Conservation (phyloP, 2,797 vertebrate species). For the Hylomyscus alleni region DNA sequence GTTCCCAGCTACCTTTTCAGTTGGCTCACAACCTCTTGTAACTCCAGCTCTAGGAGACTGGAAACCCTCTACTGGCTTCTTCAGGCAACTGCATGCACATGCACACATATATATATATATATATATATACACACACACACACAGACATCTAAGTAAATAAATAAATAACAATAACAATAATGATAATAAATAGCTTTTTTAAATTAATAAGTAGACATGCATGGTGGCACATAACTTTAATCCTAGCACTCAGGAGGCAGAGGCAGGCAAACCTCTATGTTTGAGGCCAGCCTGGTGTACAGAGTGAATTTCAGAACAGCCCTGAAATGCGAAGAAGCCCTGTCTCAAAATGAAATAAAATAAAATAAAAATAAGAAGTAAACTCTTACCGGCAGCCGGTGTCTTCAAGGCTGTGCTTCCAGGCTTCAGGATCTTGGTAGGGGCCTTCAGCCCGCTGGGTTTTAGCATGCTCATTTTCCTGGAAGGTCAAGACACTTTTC, state of each 20-base stretch:
- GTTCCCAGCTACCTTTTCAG: neutral
- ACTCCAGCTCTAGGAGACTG: neutral
- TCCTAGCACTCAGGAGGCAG: neutral
- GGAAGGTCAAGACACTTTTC: conserved; percentile 81
- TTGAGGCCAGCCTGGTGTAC: neutral
- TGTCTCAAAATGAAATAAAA: neutral
- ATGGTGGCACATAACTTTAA: neutral
- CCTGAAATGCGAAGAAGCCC: neutral
- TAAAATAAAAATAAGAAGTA: neutral
- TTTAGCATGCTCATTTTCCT: conserved; percentile 93
- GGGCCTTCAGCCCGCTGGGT: conserved; percentile 96
- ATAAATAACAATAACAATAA: no score
- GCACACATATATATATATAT: neutral
- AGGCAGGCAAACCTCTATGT: neutral
- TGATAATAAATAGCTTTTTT: no score
- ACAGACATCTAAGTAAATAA: neutral
- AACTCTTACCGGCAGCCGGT: conserved; percentile 87
- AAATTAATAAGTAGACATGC: neutral
- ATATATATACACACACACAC: neutral
- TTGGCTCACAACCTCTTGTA: neutral
- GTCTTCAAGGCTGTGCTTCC: conserved; percentile 89
- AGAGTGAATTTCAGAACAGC: neutral
- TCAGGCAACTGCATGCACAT: neutral
- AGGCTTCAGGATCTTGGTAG: conserved; percentile 94
- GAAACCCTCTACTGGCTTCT: neutral